Conservation (phyloP, 2,888 invertebrate genomes). For the Cataglyphis albicans region DNA sequence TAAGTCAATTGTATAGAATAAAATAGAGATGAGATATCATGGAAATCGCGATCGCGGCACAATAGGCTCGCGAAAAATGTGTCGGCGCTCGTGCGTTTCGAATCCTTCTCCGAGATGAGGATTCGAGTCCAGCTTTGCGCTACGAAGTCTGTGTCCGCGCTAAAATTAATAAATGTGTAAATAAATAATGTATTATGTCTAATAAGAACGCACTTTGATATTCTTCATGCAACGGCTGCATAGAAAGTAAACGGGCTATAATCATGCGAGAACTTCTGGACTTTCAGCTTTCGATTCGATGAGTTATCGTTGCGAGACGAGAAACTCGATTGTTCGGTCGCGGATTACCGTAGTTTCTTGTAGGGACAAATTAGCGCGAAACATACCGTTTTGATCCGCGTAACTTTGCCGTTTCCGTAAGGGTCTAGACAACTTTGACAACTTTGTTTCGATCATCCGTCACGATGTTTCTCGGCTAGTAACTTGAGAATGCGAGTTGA, state of each 20-base stretch:
- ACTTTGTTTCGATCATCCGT: neutral
- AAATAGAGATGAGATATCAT: conserved; percentile 22
- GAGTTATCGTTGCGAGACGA: conserved; percentile 31
- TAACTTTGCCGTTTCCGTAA: neutral
- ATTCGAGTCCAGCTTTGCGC: neutral
- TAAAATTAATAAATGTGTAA: neutral
- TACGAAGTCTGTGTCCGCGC: neutral
- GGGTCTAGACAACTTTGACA: neutral
- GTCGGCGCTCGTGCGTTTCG: conserved; percentile 4
- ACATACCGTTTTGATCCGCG: neutral
- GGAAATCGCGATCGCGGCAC: conserved; percentile 13
- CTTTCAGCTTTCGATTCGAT: conserved; percentile 15
- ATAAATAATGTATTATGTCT: conserved; percentile 3
- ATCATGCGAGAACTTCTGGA: neutral
- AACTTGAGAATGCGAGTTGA: neutral
- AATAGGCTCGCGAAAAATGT: conserved; percentile 6
- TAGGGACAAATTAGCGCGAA: neutral
- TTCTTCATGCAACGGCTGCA: neutral
- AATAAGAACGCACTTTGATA: neutral
- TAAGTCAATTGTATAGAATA: conserved; percentile 52
- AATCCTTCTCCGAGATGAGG: neutral
- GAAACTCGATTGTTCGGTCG: conserved; percentile 15
- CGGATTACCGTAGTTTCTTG: neutral
- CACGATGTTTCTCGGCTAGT: neutral
- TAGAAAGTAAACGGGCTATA: conserved; percentile 8